Evolutionary conservation across 2,113 vertebrate species (phyloP).

Genomic region (Glaucomys volans): DNA sequence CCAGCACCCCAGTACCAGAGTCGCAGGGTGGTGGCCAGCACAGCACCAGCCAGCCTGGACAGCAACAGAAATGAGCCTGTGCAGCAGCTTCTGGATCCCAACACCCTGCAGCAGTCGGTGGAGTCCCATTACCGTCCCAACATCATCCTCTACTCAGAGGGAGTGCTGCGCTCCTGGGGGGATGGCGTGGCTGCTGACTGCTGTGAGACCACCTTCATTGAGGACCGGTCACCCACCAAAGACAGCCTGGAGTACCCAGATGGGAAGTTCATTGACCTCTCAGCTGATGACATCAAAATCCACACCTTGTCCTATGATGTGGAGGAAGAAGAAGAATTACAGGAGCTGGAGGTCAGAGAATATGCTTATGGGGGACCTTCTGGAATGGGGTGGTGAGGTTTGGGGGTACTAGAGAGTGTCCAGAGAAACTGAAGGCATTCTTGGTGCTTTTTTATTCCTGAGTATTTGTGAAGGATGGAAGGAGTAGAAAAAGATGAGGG

Average conservation of each 20-base stretch:
- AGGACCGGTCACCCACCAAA: slow-evolving; percentile 89
- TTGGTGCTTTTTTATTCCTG: neutral
- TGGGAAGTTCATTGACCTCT: slow-evolving; percentile 92
- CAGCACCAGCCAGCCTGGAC: slow-evolving; percentile 80
- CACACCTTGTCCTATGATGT: slow-evolving; percentile 95
- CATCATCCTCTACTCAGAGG: slow-evolving; percentile 93
- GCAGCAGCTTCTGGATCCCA: slow-evolving; percentile 94
- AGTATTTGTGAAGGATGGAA: neutral
- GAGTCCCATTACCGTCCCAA: slow-evolving; percentile 90
- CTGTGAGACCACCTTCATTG: slow-evolving; percentile 97
- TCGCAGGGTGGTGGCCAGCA: slow-evolving; percentile 81
- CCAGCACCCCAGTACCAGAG: slow-evolving; percentile 92
- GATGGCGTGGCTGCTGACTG: slow-evolving; percentile 90
- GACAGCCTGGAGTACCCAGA: slow-evolving; percentile 91
- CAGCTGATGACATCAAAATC: slow-evolving; percentile 92
- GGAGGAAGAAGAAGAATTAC: slow-evolving; percentile 95
- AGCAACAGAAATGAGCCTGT: slow-evolving; percentile 80
- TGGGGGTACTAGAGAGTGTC: neutral
- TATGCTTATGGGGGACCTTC: neutral
- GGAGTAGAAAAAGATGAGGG: neutral
- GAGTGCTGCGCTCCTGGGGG: slow-evolving; percentile 90
- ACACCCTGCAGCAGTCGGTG: slow-evolving; percentile 88
- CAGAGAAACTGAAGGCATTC: neutral
- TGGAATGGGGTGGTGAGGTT: neutral
- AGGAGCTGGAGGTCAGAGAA: slow-evolving; percentile 94